Evolutionary conservation across 1,140 invertebrate species (phyloP).

Genomic region (Eulimnadia texana): DNA sequence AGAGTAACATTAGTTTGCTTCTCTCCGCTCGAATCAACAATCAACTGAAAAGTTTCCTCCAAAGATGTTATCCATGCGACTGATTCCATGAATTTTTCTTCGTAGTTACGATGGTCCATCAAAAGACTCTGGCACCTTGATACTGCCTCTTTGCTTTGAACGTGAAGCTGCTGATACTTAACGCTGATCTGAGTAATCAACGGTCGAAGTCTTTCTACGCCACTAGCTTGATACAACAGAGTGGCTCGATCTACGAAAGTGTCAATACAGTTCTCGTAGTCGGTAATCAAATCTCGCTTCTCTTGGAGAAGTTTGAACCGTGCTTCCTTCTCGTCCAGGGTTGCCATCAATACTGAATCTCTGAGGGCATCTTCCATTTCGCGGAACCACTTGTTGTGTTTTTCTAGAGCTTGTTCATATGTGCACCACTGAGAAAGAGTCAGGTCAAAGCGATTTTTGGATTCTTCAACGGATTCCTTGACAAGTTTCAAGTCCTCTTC

Average conservation of each 20-base stretch:
- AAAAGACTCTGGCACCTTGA: slow-evolving; percentile 71
- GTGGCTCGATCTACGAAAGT: slow-evolving; percentile 81
- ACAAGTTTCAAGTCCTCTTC: slow-evolving; percentile 47
- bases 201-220: slow-evolving; percentile 70
- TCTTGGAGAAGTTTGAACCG: slow-evolving; percentile 56
- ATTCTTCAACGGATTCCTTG: slow-evolving; percentile 15
- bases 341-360: slow-evolving; percentile 66
- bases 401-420: slow-evolving; percentile 66
- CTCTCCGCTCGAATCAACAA: slow-evolving; percentile 23
- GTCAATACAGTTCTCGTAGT: slow-evolving; percentile 57
- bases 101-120: slow-evolving; percentile 66
- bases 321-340: slow-evolving; percentile 60
- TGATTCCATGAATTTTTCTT: slow-evolving; percentile 58
- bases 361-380: slow-evolving; percentile 64
- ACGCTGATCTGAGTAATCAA: slow-evolving; percentile 77
- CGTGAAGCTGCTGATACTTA: slow-evolving; percentile 64
- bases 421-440: slow-evolving; percentile 69
- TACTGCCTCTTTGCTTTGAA: slow-evolving; percentile 72
- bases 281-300: slow-evolving; percentile 53
- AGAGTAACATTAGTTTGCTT: slow-evolving; percentile 32
- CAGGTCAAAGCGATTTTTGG: slow-evolving; percentile 41
- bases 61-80: slow-evolving; percentile 57
- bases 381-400: slow-evolving; percentile 69
- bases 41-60: slow-evolving; percentile 49
- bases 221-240: slow-evolving; percentile 62